A percentile compares a stretch with the other conserved stretches of the same genome.
Evolutionary conservation across 1,140 invertebrate genomes (phyloP).

Genomic region (Heliothis subflexa): DNA sequence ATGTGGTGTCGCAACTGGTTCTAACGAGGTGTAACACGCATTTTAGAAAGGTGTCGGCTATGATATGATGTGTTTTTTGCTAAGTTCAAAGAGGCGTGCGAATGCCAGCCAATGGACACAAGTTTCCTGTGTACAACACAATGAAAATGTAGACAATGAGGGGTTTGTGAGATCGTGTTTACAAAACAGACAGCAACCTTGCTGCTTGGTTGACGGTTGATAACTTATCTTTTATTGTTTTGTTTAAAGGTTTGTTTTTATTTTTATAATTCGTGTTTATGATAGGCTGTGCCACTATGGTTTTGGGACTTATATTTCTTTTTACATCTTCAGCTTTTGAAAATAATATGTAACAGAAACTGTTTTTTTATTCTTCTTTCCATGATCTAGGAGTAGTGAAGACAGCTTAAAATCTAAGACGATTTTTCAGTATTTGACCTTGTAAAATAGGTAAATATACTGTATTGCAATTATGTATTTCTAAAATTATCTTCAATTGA

Average conservation of each 20-base stretch:
- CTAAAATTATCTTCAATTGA: neutral
- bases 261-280: constrained; percentile 2
- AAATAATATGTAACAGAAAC: too few relatives aligned
- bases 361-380: too few relatives aligned
- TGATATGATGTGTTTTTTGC: constrained; percentile 18
- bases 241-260: constrained; percentile 26
- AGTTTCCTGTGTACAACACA: constrained; percentile 48
- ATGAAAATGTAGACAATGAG: constrained; percentile 51
- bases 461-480: constrained; percentile 1
- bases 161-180: constrained; percentile 47
- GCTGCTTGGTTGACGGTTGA: constrained; percentile 42
- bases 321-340: too few relatives aligned
- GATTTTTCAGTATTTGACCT: too few relatives aligned
- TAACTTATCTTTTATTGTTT: constrained; percentile 48
- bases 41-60: constrained; percentile 53
- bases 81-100: constrained; percentile 17
- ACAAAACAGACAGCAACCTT: constrained; percentile 51
- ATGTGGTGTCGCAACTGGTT: constrained; percentile 47
- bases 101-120: constrained; percentile 24
- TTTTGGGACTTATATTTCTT: too few relatives aligned
- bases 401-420: too few relatives aligned
- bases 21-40: constrained; percentile 47
- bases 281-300: neutral
- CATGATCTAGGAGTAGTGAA: too few relatives aligned
- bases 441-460: neutral